These are phyloP conservation scores for Aplochiton taeniatus DNA, from an alignment of 2,797 vertebrate species.

Conservation along the genomic window DNA sequence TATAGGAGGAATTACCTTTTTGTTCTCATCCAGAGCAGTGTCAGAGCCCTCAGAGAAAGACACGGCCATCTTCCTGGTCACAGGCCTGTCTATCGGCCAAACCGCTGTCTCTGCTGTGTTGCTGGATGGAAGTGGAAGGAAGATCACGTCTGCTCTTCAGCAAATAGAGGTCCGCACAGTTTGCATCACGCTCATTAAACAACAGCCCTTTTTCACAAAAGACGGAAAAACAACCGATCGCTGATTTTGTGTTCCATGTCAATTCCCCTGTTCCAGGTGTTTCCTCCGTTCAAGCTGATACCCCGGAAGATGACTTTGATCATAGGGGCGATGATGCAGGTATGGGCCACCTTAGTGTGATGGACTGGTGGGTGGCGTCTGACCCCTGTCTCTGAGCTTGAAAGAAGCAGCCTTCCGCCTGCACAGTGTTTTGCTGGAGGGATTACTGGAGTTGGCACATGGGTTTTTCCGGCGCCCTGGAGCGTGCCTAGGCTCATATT, in stretches of 20 bases:
- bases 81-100: constrained; percentile 85
- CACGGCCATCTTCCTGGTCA: constrained; percentile 84
- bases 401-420: constrained; percentile 12
- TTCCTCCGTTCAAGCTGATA: constrained; percentile 89
- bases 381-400: constrained; percentile 24
- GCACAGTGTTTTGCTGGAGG: constrained; percentile 17
- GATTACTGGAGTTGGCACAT: constrained; percentile 32
- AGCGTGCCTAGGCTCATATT: constrained; percentile 30
- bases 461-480: constrained; percentile 31
- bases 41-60: constrained; percentile 81
- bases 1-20: neutral
- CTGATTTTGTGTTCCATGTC: neutral
- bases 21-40: constrained; percentile 70
- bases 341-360: constrained; percentile 47
- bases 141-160: constrained; percentile 83
- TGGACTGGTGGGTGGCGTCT: constrained; percentile 19
- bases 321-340: constrained; percentile 91
- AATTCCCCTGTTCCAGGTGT: constrained; percentile 78
- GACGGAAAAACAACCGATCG: neutral
- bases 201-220: neutral
- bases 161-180: constrained; percentile 84
- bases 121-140: constrained; percentile 79
- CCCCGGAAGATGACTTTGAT: constrained; percentile 90
- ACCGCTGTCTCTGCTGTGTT: constrained; percentile 85
- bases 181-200: neutral